phyloP scores from a whole-genome alignment of 2,888 invertebrate species.

The Nomada hirtipes region DNA sequence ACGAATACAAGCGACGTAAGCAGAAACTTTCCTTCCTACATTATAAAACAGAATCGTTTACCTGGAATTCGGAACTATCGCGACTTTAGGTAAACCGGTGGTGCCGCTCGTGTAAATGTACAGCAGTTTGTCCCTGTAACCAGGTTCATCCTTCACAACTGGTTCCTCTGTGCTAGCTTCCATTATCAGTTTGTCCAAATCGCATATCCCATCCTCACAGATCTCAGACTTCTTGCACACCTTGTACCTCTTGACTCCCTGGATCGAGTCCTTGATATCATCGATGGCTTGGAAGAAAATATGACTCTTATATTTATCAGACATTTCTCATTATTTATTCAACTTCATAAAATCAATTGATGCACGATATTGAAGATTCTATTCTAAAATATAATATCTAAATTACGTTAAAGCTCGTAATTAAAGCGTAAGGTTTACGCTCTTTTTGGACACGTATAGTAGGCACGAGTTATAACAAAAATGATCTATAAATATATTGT shows the following conservation, averaged over 20 bases:
- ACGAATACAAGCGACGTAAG: not conserved
- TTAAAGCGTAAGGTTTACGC: too few species aligned
- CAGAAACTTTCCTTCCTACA: not conserved
- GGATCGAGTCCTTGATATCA: constrained; percentile 76
- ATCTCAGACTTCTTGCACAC: constrained; percentile 67
- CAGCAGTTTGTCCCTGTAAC: constrained; percentile 85
- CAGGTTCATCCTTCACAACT: constrained; percentile 77
- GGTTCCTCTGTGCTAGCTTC: constrained; percentile 78
- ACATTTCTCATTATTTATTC: too few species aligned
- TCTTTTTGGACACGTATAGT: too few species aligned
- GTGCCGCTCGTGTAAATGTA: constrained; percentile 91
- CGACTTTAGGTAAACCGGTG: constrained; percentile 89
- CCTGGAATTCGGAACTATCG: constrained; percentile 89
- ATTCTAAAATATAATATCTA: too few species aligned
- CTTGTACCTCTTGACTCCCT: constrained; percentile 73
- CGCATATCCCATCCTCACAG: constrained; percentile 66
- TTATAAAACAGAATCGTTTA: constrained; percentile 72
- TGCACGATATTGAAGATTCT: too few species aligned
- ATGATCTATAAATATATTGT: too few species aligned
- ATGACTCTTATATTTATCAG: constrained; percentile 5
- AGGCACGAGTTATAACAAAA: too few species aligned
- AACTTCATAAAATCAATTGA: not conserved
- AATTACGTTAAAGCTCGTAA: too few species aligned
- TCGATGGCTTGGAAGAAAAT: constrained; percentile 76
- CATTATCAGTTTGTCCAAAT: constrained; percentile 77